These are phyloP conservation scores for Syngnathus typhle DNA, from an alignment of 2,113 vertebrate species.

Conservation along the genomic window DNA sequence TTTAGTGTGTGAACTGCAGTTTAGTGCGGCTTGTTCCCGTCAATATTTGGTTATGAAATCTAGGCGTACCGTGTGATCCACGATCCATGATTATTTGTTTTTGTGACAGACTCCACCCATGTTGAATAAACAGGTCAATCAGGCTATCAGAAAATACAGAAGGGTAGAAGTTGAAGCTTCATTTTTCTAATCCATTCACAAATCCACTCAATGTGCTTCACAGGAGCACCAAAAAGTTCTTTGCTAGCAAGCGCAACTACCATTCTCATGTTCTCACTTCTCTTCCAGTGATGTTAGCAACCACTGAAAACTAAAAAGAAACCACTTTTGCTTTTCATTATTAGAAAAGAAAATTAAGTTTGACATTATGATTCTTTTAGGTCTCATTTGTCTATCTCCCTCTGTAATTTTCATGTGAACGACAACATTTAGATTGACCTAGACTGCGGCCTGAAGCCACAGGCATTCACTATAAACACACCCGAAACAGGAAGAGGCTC, in stretches of 20 bases:
- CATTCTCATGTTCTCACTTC: background rate
- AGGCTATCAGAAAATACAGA: no score
- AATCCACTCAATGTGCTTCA: background rate
- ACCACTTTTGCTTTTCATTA: background rate
- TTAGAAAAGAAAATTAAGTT: conserved; percentile 17
- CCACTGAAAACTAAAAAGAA: background rate
- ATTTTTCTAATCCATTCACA: no score
- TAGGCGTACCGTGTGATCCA: background rate
- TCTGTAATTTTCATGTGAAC: conserved; percentile 45
- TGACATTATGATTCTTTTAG: conserved; percentile 22
- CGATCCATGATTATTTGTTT: no score
- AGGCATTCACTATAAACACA: conserved; percentile 63
- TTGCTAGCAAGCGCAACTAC: background rate
- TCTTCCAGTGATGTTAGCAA: background rate
- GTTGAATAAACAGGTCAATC: no score
- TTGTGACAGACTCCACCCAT: no score
- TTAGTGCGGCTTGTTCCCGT: background rate
- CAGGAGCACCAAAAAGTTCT: background rate
- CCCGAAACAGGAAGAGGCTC: conserved; percentile 50
- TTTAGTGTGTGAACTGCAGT: background rate
- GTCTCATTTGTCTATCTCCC: conserved; percentile 30
- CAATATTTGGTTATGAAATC: background rate
- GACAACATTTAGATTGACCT: conserved; percentile 53
- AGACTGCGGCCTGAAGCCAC: conserved; percentile 55
- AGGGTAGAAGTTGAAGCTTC: no score